Base-by-base conservation (phyloP, 2,888 invertebrate species). In the Acanthococcus lagerstroemiae region DNA sequence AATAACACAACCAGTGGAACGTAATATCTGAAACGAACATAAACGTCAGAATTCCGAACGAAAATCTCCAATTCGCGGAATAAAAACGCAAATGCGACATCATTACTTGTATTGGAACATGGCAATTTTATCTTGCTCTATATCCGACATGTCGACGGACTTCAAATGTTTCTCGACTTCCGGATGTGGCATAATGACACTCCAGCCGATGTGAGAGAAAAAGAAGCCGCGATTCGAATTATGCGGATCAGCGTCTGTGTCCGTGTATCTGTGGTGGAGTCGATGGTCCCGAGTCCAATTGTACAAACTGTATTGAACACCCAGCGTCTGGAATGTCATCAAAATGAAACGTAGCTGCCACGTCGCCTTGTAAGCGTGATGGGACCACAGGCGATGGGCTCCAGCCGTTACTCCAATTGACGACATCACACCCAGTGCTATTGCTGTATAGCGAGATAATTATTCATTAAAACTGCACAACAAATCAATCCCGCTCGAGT, bases 51-150 rank as follows among this genome's bases (percentile, higher is more conserved):
- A 9, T 37, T 9, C 37, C 37, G n/a, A 48, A 48, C 12, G 9
- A 1, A 48, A 1, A 4, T 48, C 12, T 2, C 22, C 22, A 22
- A 9, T 24, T 22, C 24, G 3, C 5, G 24, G 19, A 6, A 22
- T 3, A 6, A 52, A 22, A 22, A 3, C 19, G 24, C 15, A 22
- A 22, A 6, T 45, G 6, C 46, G 19, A 15, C 37, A 6, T 5
- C 46, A 55, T 85, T 78, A 90, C 87, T 85, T 88, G 77, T 88
- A 86, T 77, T 95, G 95, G 80, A 91, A 91, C 71, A 79, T 79
- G 25, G 93, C 81, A 46, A 95, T 82, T 12, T 86, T 88, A 76
- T 95, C 95, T 12, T 80, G 79, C 68, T 83, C 81, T 68, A 95
- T 79, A 77, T 95, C 95, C 60, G 85, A 86, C 69, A 94, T 72